These are phyloP conservation scores for Mirza zaza DNA, from an alignment of 2,113 vertebrate genomes.

Conservation along the genomic window DNA sequence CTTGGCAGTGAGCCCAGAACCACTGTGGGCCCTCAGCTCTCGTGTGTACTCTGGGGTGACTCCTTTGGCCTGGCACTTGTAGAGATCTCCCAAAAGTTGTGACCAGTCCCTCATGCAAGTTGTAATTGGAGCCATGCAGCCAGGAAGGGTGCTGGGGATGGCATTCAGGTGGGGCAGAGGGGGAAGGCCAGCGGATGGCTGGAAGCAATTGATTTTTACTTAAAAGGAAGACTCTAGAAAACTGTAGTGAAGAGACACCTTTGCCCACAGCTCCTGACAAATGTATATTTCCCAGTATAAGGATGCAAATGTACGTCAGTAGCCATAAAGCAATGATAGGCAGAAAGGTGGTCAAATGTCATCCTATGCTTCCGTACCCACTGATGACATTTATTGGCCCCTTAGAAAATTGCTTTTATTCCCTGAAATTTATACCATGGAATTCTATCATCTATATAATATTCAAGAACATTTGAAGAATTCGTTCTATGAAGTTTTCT, in stretches of 20 bases:
- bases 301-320: neutral
- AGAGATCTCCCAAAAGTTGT: neutral
- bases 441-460: neutral
- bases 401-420: neutral
- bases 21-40: neutral
- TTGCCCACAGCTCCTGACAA: neutral
- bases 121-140: neutral
- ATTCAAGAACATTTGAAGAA: neutral
- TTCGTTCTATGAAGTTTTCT: neutral
- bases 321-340: neutral
- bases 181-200: neutral
- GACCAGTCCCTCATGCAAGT: rapidly evolving
- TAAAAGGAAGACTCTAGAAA: neutral
- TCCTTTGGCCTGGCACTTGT: neutral
- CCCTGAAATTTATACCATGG: neutral
- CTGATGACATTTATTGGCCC: neutral
- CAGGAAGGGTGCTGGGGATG: neutral
- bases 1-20: neutral
- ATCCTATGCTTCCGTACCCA: neutral
- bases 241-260: neutral
- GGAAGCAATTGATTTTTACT: neutral
- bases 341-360: neutral
- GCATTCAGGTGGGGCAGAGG: rapidly evolving
- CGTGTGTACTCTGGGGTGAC: neutral
- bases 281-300: neutral